Evolutionary conservation across 2,888 invertebrate genomes (phyloP), one percentile per base, ranked within the genome.

Genomic region (Tricholauxania praeusta): DNA sequence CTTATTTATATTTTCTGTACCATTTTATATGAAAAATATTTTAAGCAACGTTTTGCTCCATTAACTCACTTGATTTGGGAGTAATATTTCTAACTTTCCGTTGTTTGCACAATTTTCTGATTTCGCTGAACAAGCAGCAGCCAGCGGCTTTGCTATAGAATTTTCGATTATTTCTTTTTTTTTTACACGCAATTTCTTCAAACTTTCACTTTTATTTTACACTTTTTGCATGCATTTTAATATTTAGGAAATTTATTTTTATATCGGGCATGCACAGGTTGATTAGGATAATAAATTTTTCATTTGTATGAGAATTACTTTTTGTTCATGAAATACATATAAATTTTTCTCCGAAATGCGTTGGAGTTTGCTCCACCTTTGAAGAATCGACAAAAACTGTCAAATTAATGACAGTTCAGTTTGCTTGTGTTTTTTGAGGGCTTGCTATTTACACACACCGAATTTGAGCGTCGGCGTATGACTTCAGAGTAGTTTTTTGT

Each of bases 131-230:
- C 28, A 28, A 28, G 28, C 28, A 28, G 28, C 28, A 28, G 3
- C 28, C 28, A 28, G 28, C 28, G 28, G 28, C 4, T 39, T 39
- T 10, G 10, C 47, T 47, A 3, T 48, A 47, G 14, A 15, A 12
- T 63, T 8, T 32, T 47, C 47, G 17, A n/a, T 12, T 63, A 4
- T 17, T n/a, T n/a, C 5, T 28, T 14, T 51, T 64, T 62, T 62
- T 3, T 62, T 39, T 39, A 8, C 32, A 28, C 7, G 19, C 14
- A 49, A 48, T 22, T 22, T 14, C 49, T 17, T 7, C 6, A 64
- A 64, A 64, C 51, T 64, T 64, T 64, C 51, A 64, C 49, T 51
- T 64, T 64, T 28, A 28, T 64, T 64, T 10, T 39, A 14, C 64
- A 64, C 64, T 49, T 64, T 12, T 19, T 17, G 19, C 15, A 19